phyloP scores from a whole-genome alignment of 2,888 invertebrate species.

The Pollenia griseotomentosa region DNA sequence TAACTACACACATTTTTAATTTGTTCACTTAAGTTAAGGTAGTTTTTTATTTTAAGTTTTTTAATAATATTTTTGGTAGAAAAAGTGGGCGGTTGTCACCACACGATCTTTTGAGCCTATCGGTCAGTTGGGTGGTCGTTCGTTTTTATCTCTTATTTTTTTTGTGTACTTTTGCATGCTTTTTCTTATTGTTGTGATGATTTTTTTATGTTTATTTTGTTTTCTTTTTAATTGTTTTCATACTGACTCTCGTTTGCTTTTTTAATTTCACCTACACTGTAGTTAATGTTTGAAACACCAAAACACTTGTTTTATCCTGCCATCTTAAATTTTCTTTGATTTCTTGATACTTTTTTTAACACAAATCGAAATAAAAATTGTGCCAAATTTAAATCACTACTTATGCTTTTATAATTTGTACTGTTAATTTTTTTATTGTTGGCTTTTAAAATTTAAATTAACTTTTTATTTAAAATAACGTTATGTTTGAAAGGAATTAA shows the following conservation, averaged over 20 bases:
- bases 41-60: slow-evolving; percentile 32
- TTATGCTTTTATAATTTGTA: slow-evolving; percentile 42
- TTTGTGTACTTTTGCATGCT: slow-evolving; percentile 48
- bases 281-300: slow-evolving; percentile 21
- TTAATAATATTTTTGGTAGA: slow-evolving; percentile 8
- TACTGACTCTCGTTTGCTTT: slow-evolving; percentile 45
- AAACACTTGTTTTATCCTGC: slow-evolving; percentile 42
- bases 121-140: slow-evolving; percentile 20
- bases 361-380: slow-evolving; percentile 50
- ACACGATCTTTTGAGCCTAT: slow-evolving; percentile 12
- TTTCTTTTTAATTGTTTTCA: slow-evolving; percentile 31
- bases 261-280: slow-evolving; percentile 20
- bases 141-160: slow-evolving; percentile 13
- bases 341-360: slow-evolving; percentile 47
- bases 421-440: slow-evolving; percentile 43
- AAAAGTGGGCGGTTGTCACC: slow-evolving; percentile 31
- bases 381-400: slow-evolving; percentile 53
- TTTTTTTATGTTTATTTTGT: slow-evolving; percentile 28
- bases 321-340: slow-evolving; percentile 36
- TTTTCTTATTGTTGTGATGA: slow-evolving; percentile 23
- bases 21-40: slow-evolving; percentile 22
- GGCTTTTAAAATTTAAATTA: slow-evolving; percentile 40
- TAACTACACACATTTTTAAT: neutral
- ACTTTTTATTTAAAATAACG: slow-evolving; percentile 23
- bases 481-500: neutral